Base-by-base conservation (phyloP, 2,797 vertebrate genomes). In the Sandelia bainsii region DNA sequence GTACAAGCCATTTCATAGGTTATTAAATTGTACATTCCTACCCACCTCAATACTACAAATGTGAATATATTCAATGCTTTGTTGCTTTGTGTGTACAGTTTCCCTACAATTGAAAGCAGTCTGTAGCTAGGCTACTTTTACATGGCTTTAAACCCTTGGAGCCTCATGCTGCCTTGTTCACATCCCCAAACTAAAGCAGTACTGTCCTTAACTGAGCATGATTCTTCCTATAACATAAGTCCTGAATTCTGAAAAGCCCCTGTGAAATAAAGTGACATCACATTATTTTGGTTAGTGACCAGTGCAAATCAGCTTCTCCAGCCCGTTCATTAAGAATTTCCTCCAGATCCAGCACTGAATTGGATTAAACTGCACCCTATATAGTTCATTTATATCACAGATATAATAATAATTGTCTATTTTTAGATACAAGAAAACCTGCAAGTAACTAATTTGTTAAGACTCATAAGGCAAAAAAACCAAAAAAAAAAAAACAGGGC, bases 1-100 rank as follows among this genome's bases (percentile, higher is more conserved):
- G 92, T 93, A 92, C 88, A 65, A 90, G 91, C 91, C 92, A 92
- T 93, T 92, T 93, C 68, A 83, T 79, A 88, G 86, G 82, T 90
- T 91, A 90, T 87, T 92, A 87, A 86, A 81, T 65, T 81, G 73
- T 86, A 86, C 85, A 86, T 83, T 84, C 82, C 84, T 42, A 66
- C 42, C 60, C 64, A 51, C 62, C 50, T 69, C 62, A 67, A 37
- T 5, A 54, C 52, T 27, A 72, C 79, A 68, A 62, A 84, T 67
- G 75, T 19, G 49, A 46, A 77, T 17, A 67, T 27, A 62, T 61
- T 62, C 59, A 82, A 80, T 67, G 69, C 62, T 71, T 72, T 82
- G 79, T 69, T 85, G 73, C 77, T 79, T 81, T 7, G 53, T 72
- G 66, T 54, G 69, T 79, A 74, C 69, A 59, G 70, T 72, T 77